Evolutionary conservation across 2,797 vertebrate genomes (phyloP), one percentile per base, ranked within the genome.

Genomic region (Acridotheres tristis): DNA sequence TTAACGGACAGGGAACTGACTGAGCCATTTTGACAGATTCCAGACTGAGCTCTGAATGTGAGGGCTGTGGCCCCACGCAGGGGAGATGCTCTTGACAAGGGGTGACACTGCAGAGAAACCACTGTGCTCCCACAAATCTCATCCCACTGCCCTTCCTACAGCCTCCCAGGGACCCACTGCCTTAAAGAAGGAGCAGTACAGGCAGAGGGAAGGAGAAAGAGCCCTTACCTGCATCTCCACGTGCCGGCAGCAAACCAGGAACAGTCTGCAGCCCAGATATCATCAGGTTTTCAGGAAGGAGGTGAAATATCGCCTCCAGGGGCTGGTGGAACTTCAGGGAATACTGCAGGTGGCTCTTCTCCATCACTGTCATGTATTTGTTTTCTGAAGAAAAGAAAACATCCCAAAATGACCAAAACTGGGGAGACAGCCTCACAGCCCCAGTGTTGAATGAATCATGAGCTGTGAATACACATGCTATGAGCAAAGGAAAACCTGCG

Each of bases 201-300:
- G 21, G 51, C 10, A 57, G 62, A 50, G 22, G 14, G 36, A 55
- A 55, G 59, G 21, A 18, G 36, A 55, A 55, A 59, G 21, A 18
- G 25, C 14, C 25, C 96, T 97, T 94, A 99, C 98, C 97, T 50
- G 92, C 54, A 5, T 95, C 93, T 66, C 97, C 96, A 0, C 63
- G 97, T 1, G 97, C 97, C 0, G 96, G 93, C 36, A 98, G 89
- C 40, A 99, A 94, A 1, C 99, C 99, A 0, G 99, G 99, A 74
- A 99, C 69, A 19, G 73, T 97, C 88, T 99, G 98, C 59, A 97
- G 92, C 40, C 98, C 98, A 2, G 98, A 99, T 13, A 99, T 67
- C 27, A 99, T 97, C 30, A 98, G 93, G 92, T 99, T 99, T 96
- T 99, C 98, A 0, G 99, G 99, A 40, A 99, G 96, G 5, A 99